phyloP scores from a whole-genome alignment of 1,140 invertebrate species.

The Latrodectus geometricus region DNA sequence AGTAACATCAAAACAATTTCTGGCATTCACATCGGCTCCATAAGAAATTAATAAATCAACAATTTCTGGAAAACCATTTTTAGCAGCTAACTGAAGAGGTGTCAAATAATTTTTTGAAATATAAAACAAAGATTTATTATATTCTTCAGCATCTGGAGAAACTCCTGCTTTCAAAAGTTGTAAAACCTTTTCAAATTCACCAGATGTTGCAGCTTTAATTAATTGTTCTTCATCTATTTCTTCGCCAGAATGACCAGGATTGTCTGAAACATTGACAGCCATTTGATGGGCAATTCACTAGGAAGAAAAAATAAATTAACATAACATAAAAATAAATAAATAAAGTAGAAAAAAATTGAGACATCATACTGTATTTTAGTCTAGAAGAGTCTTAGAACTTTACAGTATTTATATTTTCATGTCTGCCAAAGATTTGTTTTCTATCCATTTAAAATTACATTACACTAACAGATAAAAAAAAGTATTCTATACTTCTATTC shows the following conservation, averaged over 20 bases:
- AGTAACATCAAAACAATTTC: constrained; percentile 68
- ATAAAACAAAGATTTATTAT: constrained; percentile 68
- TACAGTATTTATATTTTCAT: too few species aligned
- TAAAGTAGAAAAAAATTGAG: too few species aligned
- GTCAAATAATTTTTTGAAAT: constrained; percentile 68
- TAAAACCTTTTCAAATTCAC: constrained; percentile 24
- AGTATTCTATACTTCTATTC: too few species aligned
- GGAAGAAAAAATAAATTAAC: too few species aligned
- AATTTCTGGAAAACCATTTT: constrained; percentile 66
- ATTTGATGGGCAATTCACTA: too few species aligned
- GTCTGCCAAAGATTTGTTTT: too few species aligned
- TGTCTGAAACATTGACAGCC: too few species aligned
- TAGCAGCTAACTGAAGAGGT: constrained; percentile 68
- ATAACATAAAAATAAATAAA: too few species aligned
- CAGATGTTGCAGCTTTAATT: constrained; percentile 43
- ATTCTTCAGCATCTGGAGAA: constrained; percentile 67
- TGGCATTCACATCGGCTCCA: constrained; percentile 67
- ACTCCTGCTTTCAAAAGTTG: constrained; percentile 64
- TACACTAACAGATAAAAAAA: too few species aligned
- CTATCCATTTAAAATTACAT: too few species aligned
- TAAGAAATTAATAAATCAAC: constrained; percentile 66
- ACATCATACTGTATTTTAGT: too few species aligned
- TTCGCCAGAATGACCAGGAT: background rate
- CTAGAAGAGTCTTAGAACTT: too few species aligned
- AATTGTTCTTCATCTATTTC: constrained; percentile 6